Percentiles rank a stretch among this genome's conserved stretches.
These are phyloP conservation scores for Dendroctonus ponderosae DNA, from an alignment of 1,140 invertebrate genomes.

Conservation along the genomic window DNA sequence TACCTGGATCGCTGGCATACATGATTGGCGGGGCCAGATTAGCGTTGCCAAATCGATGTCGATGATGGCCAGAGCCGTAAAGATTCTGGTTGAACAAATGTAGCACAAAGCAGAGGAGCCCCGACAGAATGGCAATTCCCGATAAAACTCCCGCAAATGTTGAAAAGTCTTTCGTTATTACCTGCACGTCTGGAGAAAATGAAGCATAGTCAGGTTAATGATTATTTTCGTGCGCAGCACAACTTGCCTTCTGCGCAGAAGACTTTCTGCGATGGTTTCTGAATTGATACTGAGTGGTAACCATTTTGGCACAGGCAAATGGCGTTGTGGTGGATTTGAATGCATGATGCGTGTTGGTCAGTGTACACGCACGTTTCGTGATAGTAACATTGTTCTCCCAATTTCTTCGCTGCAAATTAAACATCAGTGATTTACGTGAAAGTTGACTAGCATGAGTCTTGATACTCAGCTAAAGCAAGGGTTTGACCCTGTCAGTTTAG, in stretches of 20 bases:
- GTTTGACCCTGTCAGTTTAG: too few relatives aligned
- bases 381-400: conserved; percentile 84
- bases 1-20: conserved; percentile 78
- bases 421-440: neutral
- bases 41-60: conserved; percentile 74
- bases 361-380: conserved; percentile 71
- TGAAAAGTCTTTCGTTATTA: conserved; percentile 78
- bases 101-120: conserved; percentile 80
- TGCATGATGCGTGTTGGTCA: conserved; percentile 75
- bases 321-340: conserved; percentile 80
- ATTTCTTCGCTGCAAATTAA: conserved; percentile 65
- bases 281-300: conserved; percentile 72
- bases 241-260: conserved; percentile 78
- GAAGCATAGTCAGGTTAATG: neutral
- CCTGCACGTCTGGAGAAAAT: conserved; percentile 65
- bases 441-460: too few relatives aligned
- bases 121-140: conserved; percentile 78
- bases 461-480: too few relatives aligned
- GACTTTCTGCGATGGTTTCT: conserved; percentile 67
- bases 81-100: conserved; percentile 74
- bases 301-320: conserved; percentile 77
- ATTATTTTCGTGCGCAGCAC: conserved; percentile 1
- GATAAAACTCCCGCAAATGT: conserved; percentile 77
- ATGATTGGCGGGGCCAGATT: conserved; percentile 77
- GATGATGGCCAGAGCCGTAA: conserved; percentile 59